A percentile compares a stretch with the other conserved stretches of the same genome.
Conservation (phyloP, 2,113 vertebrate species). For the Ammospiza caudacuta region DNA sequence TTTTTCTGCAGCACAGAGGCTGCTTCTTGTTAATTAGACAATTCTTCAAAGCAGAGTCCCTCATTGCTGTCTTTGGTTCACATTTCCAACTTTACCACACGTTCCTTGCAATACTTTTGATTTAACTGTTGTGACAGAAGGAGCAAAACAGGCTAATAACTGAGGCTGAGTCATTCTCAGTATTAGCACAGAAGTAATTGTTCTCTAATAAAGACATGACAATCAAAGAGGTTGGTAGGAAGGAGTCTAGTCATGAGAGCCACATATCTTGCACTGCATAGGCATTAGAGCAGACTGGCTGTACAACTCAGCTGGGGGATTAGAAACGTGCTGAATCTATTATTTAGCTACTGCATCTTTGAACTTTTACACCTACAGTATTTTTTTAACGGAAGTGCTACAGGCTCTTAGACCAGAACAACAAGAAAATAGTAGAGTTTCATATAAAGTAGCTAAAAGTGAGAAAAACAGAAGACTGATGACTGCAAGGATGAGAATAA, state of each 20-base stretch:
- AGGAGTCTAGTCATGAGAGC: not conserved
- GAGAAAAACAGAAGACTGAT: not conserved
- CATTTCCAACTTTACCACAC: not conserved
- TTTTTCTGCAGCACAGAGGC: not conserved
- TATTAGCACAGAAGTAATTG: not conserved
- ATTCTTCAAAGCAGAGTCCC: not conserved
- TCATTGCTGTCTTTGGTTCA: not conserved
- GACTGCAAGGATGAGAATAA: not conserved
- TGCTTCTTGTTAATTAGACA: not conserved
- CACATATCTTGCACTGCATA: not conserved
- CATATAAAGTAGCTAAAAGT: not conserved
- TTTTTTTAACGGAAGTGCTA: not conserved
- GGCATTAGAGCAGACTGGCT: not conserved
- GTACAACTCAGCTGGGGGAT: not conserved
- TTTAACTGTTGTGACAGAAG: conserved; percentile 38
- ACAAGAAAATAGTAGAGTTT: not conserved
- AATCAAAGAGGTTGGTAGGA: not conserved
- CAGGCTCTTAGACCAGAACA: not conserved
- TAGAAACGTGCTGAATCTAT: not conserved
- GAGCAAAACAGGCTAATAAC: not conserved
- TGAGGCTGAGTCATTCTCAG: not conserved
- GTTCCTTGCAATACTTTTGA: not conserved
- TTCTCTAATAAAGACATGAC: conserved; percentile 24
- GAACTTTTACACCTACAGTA: not conserved
- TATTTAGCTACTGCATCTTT: not conserved